Evolutionary conservation across 2,888 invertebrate species (phyloP), one percentile per base, ranked within the genome.

Genomic region (Kuschelorhynchus macadamiae): DNA sequence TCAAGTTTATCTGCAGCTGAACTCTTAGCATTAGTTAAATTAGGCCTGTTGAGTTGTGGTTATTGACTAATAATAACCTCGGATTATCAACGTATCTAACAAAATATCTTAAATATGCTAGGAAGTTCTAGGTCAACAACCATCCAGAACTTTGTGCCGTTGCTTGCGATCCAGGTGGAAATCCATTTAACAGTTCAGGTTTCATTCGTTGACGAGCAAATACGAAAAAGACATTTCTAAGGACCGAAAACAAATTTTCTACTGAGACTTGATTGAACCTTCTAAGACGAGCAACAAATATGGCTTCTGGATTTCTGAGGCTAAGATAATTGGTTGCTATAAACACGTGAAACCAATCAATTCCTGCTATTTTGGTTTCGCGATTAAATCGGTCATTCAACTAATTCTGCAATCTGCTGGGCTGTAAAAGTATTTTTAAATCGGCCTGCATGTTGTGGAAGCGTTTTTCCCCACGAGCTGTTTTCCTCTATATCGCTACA

Each of bases 191-290:
- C 17, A 44, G 14, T 17, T 44, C 44, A 12, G 17, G 44, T 44
- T 44, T 44, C 14, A 44, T 44, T 44, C 20, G 17, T 44, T 44
- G 44, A 18, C 44, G 44, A 44, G 44, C 44, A 44, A 17, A 44
- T 44, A 17, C 20, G 44, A 44, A 20, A 44, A 44, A 44, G 7
- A 25, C 25, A 25, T 25, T 7, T 7, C 25, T 25, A 25, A 25
- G 25, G 25, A 7, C 7, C 25, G 4, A 5, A 5, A 25, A 25
- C n/a, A 25, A 25, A 25, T 5, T 25, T 3, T 25, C 25, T 5
- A 25, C 25, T 7, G 25, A 25, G 25, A 25, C 25, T 25, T 7
- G 25, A 25, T 25, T 25, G 25, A 25, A 25, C 25, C 25, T 7
- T 25, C 25, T 25, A 25, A 25, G 25, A 7, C 25, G 7, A 25